These are phyloP conservation scores for Gracilinanus agilis DNA, from an alignment of 2,113 vertebrate genomes.

Conservation along the genomic window DNA sequence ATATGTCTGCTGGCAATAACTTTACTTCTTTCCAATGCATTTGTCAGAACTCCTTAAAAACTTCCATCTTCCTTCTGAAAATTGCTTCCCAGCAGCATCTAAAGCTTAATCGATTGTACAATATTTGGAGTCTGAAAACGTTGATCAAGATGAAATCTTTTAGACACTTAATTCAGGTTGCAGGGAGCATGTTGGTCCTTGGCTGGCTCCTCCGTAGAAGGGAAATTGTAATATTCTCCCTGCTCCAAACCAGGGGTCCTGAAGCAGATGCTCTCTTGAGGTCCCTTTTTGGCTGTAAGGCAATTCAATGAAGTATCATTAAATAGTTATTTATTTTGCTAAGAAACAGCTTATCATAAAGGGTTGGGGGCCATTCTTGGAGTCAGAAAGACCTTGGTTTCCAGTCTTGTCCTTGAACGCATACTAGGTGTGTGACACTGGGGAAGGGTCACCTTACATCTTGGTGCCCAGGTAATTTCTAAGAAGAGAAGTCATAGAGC, in stretches of 20 bases:
- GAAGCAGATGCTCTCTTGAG: background rate
- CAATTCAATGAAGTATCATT: background rate
- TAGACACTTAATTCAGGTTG: background rate
- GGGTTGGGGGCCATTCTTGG: background rate
- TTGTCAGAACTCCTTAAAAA: constrained; percentile 13
- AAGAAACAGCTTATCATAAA: background rate
- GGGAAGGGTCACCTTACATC: background rate
- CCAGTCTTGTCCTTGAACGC: background rate
- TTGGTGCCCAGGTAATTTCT: background rate
- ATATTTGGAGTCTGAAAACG: background rate
- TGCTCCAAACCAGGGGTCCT: background rate
- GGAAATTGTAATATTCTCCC: background rate
- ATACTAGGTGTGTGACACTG: background rate
- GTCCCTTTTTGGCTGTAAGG: background rate
- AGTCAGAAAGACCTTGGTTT: background rate
- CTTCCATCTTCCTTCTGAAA: constrained; percentile 35
- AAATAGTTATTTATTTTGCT: background rate
- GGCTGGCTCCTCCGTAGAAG: background rate
- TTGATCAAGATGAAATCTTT: constrained; percentile 25
- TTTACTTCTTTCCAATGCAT: constrained; percentile 15
- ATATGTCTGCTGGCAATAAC: background rate
- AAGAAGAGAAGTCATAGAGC: background rate
- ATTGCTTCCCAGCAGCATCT: background rate
- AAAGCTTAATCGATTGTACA: background rate
- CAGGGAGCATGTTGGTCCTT: background rate